Evolutionary conservation across 2,797 vertebrate species (phyloP), one percentile per base, ranked within the genome.

Genomic region (Bradypodion pumilum): DNA sequence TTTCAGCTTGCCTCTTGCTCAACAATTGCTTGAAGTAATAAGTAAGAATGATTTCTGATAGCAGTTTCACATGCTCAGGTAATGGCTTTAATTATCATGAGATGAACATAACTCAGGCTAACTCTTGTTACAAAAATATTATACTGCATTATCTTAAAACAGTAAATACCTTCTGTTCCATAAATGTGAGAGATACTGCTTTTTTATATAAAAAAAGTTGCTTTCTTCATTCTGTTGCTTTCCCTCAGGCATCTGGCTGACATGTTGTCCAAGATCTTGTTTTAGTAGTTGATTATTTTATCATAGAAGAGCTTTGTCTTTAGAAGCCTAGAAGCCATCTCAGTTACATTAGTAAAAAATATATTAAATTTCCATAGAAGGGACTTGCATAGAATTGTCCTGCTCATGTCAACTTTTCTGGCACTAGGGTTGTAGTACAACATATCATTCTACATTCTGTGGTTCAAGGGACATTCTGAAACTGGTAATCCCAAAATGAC

Each of bases 21-120:
- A 1, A 56, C 59, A 70, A 62, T 69, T 76, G 79, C 42, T 27
- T 76, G 73, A 85, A 74, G 79, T 85, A 52, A 70, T 62, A 77
- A 85, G n/a, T 63, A 25, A 76, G 25, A 81, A 63, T 59, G 62
- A 75, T n/a, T 80, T 75, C 52, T 76, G 73, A 60, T 9, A 60
- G 52, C 32, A 68, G 32, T 77, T 85, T n/a, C 42, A 77, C 7
- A 35, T 32, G 32, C 65, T 81, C 10, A 85, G 77, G 44, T 62
- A 69, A 70, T 75, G 63, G 52, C 37, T 81, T 46, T 65, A 32
- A 32, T 81, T 81, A 77, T 46, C 56, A 40, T 85, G 65, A 72
- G 52, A 62, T 81, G 72, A 81, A 63, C 59, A 60, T 79, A 60
- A 62, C 63, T 75, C 52, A 27, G n/a, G 27, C 65, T 63, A 70